Conservation (phyloP, 2,113 vertebrate genomes). For the Sisor rabdophorus region DNA sequence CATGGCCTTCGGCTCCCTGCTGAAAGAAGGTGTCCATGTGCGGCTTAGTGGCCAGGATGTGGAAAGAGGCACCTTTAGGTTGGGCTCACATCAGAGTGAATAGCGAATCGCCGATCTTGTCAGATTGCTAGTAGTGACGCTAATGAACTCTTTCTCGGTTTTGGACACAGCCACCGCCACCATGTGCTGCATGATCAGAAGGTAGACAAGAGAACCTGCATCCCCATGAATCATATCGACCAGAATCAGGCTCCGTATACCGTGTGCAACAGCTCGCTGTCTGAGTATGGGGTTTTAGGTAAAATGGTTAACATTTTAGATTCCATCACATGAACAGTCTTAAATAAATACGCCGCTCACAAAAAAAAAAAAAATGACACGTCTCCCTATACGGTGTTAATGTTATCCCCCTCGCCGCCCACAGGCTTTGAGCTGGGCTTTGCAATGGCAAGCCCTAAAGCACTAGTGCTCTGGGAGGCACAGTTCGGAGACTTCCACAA, state of each 20-base stretch:
- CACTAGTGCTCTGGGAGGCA: constrained; percentile 78
- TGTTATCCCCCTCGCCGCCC: not conserved
- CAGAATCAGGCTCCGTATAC: constrained; percentile 94
- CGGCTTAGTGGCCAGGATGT: constrained; percentile 94
- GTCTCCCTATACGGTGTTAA: not conserved
- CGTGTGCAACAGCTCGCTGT: constrained; percentile 94
- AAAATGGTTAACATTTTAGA: constrained; percentile 35
- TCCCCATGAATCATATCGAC: constrained; percentile 95
- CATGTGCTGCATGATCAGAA: constrained; percentile 97
- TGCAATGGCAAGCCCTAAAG: constrained; percentile 82
- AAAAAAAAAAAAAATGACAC: too few species aligned
- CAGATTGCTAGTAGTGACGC: not conserved
- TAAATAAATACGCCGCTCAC: too few species aligned
- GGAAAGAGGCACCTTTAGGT: constrained; percentile 97
- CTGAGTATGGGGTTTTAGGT: constrained; percentile 90
- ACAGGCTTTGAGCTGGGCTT: constrained; percentile 69
- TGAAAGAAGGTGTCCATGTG: constrained; percentile 91
- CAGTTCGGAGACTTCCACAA: constrained; percentile 81
- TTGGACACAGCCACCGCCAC: constrained; percentile 83
- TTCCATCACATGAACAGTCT: not conserved
- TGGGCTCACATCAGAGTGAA: not conserved
- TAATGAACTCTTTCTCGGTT: not conserved
- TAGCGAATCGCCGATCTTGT: not conserved
- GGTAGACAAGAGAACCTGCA: constrained; percentile 92
- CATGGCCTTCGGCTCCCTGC: constrained; percentile 93